These are phyloP conservation scores for Orthosia gothica DNA, from an alignment of 2,888 invertebrate species.

Conservation along the genomic window DNA sequence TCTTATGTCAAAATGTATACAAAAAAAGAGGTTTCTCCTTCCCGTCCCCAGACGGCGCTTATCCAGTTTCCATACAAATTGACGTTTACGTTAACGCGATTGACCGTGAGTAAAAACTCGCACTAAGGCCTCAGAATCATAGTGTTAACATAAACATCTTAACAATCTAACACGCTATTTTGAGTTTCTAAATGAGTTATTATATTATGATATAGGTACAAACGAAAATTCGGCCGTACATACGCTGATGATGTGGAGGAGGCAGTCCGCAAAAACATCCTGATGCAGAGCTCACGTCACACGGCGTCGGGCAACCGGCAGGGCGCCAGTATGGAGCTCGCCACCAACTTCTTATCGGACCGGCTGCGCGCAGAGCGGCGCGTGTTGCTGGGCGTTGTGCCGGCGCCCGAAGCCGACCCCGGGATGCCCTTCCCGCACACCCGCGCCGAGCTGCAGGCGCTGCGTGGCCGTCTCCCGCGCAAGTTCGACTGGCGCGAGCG, in stretches of 20 bases:
- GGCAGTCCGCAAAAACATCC: slow-evolving; percentile 81
- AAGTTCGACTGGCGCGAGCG: slow-evolving; percentile 84
- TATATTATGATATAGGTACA: slow-evolving; percentile 67
- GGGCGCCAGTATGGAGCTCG: slow-evolving; percentile 79
- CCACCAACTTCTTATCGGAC: slow-evolving; percentile 57
- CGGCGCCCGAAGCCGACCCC: slow-evolving; percentile 14
- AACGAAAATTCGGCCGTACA: slow-evolving; percentile 71
- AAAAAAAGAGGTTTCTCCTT: too few species aligned
- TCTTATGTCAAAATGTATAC: too few species aligned
- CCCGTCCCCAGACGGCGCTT: too few species aligned
- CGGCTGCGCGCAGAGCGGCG: slow-evolving; percentile 56
- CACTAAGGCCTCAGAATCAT: too few species aligned
- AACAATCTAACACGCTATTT: too few species aligned
- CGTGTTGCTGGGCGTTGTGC: slow-evolving; percentile 35
- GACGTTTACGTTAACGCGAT: too few species aligned
- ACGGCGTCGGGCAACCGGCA: slow-evolving; percentile 81
- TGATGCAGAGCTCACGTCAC: slow-evolving; percentile 80
- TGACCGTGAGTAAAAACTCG: too few species aligned
- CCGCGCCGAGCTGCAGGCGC: slow-evolving; percentile 66
- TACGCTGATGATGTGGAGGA: slow-evolving; percentile 81
- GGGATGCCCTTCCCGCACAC: slow-evolving; percentile 77
- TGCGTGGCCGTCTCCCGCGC: slow-evolving; percentile 75
- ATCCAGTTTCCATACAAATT: too few species aligned
- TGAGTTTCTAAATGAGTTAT: neutral
- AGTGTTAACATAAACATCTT: too few species aligned